These are phyloP conservation scores for Bubo scandiacus DNA, from an alignment of 2,113 vertebrate genomes.

Conservation along the genomic window DNA sequence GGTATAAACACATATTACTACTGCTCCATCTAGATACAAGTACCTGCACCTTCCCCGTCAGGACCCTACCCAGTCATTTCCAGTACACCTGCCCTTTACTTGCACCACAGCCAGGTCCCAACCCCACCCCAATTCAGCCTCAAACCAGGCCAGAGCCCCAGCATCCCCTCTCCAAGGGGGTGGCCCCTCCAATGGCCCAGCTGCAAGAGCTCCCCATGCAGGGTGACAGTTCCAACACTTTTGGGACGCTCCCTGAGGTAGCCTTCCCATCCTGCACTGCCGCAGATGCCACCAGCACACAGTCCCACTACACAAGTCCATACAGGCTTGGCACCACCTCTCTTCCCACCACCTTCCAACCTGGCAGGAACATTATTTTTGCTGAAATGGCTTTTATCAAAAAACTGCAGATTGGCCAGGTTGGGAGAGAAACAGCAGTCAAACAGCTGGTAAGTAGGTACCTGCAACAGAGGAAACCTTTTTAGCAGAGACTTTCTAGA, in stretches of 20 bases:
- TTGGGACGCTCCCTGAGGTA: background rate
- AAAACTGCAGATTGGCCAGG: background rate
- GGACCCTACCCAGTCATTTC: background rate
- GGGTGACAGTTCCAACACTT: background rate
- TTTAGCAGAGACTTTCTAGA: background rate
- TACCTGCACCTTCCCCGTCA: background rate
- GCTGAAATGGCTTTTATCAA: background rate
- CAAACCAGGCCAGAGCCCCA: background rate
- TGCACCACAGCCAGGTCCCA: background rate
- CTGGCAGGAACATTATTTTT: background rate
- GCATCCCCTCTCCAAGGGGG: background rate
- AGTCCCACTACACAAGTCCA: background rate
- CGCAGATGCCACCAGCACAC: background rate
- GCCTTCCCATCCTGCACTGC: fast-evolving
- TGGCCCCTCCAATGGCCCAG: background rate
- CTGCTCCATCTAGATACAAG: background rate
- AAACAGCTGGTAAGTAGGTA: background rate
- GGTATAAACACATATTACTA: background rate
- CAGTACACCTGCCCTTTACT: background rate
- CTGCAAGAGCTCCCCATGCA: fast-evolving
- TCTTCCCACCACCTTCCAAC: background rate
- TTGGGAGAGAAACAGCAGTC: background rate
- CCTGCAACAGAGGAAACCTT: background rate
- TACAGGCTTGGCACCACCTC: background rate
- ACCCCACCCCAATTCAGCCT: background rate